Base-by-base conservation (phyloP, 2,113 vertebrate genomes). In the Okapia johnstoni region DNA sequence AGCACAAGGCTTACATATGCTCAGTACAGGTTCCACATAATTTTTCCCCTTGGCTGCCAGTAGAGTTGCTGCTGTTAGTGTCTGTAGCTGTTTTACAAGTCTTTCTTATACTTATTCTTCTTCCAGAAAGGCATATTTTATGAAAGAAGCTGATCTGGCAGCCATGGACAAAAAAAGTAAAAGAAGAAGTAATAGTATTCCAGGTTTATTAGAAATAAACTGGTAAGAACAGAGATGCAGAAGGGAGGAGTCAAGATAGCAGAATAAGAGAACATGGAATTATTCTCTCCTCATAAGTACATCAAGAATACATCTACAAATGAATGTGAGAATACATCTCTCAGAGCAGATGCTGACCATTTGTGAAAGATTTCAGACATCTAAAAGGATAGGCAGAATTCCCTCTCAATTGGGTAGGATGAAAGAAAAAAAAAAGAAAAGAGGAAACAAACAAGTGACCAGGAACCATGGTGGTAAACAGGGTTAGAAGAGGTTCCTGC, bases 81-180 rank as follows among this genome's bases (percentile, higher is more conserved):
- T 90, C 93, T 97, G 92, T 23, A 94, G 66, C 88, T 81, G 57
- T 95, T 95, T 97, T 93, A 26, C 96, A 60, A 79, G 4, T 36
- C 36, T 95, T 83, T 80, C 46, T 96, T n/a, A n/a, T 15, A 30
- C 43, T 94, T 33, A 4, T 70, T 57, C 58, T 94, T 94, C 85
- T 70, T 33, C 79, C 57, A 85, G 88, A 88, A 96, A 66, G 25
- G 13, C 8, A 70, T 73, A 90, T 60, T 97, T 92, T 55, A 61
- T 84, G 55, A 93, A 85, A 95, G 2, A 88, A 97, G 58, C 43
- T 70, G 13, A 9, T 90, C 16, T 50, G 2, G 61, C 85, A 97
- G 83, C 55, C 92, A 91, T 85, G 21, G 43, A 80, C 50, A 77
- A 57, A 70, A 6, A 52, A 63, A 11, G 28, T 48, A 33, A 52